Conservation (phyloP, 2,888 invertebrate genomes). For the Lymantria monacha region DNA sequence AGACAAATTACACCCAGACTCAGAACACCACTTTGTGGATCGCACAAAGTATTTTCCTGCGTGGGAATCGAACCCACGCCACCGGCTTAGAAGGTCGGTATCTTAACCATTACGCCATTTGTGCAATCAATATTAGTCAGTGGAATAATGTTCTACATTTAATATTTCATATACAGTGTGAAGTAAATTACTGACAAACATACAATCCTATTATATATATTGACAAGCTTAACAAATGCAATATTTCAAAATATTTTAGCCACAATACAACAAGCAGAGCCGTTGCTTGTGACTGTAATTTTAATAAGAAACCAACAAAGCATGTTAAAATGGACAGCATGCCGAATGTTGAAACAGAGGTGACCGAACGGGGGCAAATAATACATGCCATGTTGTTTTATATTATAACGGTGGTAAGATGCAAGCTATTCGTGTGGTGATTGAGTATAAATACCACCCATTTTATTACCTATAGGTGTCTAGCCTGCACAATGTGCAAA, state of each 20-base stretch:
- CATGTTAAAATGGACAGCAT: slow-evolving; percentile 20
- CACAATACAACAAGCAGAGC: slow-evolving; percentile 23
- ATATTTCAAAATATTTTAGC: slow-evolving; percentile 25
- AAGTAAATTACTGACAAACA: background rate
- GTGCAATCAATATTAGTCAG: too few relatives aligned
- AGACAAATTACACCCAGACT: too few relatives aligned
- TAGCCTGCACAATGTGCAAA: too few relatives aligned
- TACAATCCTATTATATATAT: slow-evolving; percentile 4
- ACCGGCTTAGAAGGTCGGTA: too few relatives aligned
- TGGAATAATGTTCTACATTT: background rate
- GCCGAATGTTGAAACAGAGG: slow-evolving; percentile 23
- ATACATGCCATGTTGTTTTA: background rate
- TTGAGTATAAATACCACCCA: too few relatives aligned
- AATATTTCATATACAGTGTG: background rate
- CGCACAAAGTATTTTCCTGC: too few relatives aligned
- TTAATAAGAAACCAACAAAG: slow-evolving; percentile 27
- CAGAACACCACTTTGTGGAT: too few relatives aligned
- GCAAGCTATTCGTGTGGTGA: background rate
- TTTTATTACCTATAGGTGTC: too few relatives aligned
- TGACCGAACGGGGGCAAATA: slow-evolving; percentile 12
- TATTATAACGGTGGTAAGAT: background rate
- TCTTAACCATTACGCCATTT: too few relatives aligned
- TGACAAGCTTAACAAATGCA: slow-evolving; percentile 23
- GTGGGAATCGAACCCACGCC: too few relatives aligned
- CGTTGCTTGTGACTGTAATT: slow-evolving; percentile 25